A percentile compares a stretch with the other conserved stretches of the same genome.
Conservation (phyloP, 2,888 invertebrate genomes). For the Sinohyriopsis cumingii region DNA sequence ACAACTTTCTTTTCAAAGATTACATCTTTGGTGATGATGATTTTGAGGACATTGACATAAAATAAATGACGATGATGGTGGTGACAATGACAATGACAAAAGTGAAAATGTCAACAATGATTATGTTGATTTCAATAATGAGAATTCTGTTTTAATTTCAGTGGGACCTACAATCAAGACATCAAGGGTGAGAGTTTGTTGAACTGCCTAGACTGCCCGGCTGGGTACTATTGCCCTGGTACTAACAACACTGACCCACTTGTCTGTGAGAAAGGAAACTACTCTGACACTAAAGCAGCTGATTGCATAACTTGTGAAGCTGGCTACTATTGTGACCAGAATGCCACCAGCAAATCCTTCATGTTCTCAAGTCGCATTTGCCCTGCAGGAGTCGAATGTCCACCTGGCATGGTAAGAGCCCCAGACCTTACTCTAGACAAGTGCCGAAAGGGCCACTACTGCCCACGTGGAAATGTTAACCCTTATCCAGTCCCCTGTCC, state of each 20-base stretch:
- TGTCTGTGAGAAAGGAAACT: slow-evolving; percentile 66
- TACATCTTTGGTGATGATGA: neutral
- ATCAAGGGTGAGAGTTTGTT: slow-evolving; percentile 53
- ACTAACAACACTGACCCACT: slow-evolving; percentile 52
- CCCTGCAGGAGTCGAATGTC: slow-evolving; percentile 67
- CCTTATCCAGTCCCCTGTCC: slow-evolving; percentile 68
- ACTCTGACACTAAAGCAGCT: slow-evolving; percentile 58
- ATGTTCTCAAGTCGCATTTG: slow-evolving; percentile 53
- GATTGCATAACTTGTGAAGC: slow-evolving; percentile 60
- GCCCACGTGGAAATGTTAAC: slow-evolving; percentile 67
- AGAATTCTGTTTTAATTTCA: slow-evolving; percentile 31
- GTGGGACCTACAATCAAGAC: slow-evolving; percentile 56
- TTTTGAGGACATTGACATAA: neutral
- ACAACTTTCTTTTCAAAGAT: no score
- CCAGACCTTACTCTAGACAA: slow-evolving; percentile 58
- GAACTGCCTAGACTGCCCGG: slow-evolving; percentile 58
- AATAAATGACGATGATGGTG: neutral
- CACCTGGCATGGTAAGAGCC: slow-evolving; percentile 57
- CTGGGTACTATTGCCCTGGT: slow-evolving; percentile 67
- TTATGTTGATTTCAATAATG: neutral
- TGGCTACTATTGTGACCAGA: slow-evolving; percentile 64
- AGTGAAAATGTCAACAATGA: neutral
- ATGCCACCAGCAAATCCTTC: slow-evolving; percentile 57
- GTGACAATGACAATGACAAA: no score
- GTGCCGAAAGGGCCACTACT: slow-evolving; percentile 67